phyloP scores from a whole-genome alignment of 1,140 invertebrate species.

The Cotesia glomerata region DNA sequence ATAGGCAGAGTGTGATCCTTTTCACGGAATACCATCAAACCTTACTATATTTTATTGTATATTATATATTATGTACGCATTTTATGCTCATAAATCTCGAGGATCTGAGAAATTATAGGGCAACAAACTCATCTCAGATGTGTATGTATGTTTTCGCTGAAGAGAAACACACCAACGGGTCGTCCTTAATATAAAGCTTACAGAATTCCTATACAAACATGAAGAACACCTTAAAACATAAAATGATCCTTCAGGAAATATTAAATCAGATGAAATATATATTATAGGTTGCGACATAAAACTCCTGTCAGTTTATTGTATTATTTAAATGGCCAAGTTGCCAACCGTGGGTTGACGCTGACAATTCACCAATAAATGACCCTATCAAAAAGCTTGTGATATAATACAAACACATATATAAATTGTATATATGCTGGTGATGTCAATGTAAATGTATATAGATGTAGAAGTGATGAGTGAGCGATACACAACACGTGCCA shows the following conservation, averaged over 20 bases:
- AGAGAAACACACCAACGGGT: no score
- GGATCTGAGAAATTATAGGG: slow-evolving; percentile 56
- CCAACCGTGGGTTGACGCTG: slow-evolving; percentile 41
- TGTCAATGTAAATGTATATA: slow-evolving; percentile 9
- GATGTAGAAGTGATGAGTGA: background rate
- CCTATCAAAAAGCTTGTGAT: slow-evolving; percentile 47
- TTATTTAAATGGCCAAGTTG: slow-evolving; percentile 38
- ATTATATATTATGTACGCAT: background rate
- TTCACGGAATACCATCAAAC: background rate
- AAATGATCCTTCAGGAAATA: slow-evolving; percentile 46
- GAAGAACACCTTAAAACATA: slow-evolving; percentile 57
- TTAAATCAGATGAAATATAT: slow-evolving; percentile 45
- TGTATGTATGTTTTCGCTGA: background rate
- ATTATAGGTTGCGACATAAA: background rate
- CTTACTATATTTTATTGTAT: background rate
- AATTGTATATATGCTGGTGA: background rate
- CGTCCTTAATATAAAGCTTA: no score
- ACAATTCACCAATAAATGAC: slow-evolving; percentile 44
- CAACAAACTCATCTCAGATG: slow-evolving; percentile 35
- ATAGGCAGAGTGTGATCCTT: no score
- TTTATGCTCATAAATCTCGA: slow-evolving; percentile 48
- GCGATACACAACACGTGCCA: background rate
- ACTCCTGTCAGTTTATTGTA: no score
- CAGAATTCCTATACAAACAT: slow-evolving; percentile 28
- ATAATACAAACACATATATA: background rate